Evolutionary conservation across 2,888 invertebrate species (phyloP), one percentile per base, ranked within the genome.

Genomic region (Poecilus cupreus): DNA sequence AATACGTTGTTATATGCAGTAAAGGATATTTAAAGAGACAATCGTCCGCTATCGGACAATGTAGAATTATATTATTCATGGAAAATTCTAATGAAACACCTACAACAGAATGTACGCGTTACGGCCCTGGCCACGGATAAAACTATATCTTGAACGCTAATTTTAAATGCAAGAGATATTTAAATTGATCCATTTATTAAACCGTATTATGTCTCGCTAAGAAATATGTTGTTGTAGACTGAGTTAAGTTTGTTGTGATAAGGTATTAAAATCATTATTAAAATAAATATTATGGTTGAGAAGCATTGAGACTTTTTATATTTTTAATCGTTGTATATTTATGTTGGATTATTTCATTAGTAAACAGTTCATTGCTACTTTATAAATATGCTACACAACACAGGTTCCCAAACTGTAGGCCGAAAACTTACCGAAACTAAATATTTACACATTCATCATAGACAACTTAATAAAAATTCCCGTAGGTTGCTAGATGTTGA

Each of bases 31-130:
- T 60, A 60, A 24, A n/a, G 24, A 68, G 72, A 72, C 72, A 72
- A 72, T 72, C 46, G 72, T 18, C 13, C 20, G 24, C 26, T 43
- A 72, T 72, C 72, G 72, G 72, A 72, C 72, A 72, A 72, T 72
- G 46, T 72, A 72, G 54, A 76, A 76, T 76, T 76, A 76, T 78
- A 78, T 46, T 64, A 78, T 78, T 78, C 64, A 64, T 78, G 46
- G 60, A 64, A 78, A 57, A 78, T 78, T 78, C 43, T 64, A 78
- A 78, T 64, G 78, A 78, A 64, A 78, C 78, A 64, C 78, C 78
- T 43, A 78, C 78, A 57, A 77, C 39, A n/a, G 39, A 51, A 43
- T 78, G 78, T 78, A 43, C 16, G 8, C 64, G 78, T 78, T 78
- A 78, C 78, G 78, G 64, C 64, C 16, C 64, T 78, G 78, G 43